Evolutionary conservation across 2,888 invertebrate genomes (phyloP).

Genomic region (Alviniconcha strummeri): DNA sequence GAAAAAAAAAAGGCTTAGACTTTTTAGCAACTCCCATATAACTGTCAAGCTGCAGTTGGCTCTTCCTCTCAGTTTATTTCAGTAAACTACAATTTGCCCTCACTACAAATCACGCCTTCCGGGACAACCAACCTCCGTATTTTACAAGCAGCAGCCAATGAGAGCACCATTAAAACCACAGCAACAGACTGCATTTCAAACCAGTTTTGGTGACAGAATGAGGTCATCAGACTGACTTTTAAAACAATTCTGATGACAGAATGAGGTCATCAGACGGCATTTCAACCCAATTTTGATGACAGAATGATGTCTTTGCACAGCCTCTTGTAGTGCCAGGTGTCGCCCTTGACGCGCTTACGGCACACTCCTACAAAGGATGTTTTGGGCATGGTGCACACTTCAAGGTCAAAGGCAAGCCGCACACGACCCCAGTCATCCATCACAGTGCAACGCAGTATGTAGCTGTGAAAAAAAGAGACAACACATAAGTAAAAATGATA

Average conservation of each 20-base stretch:
- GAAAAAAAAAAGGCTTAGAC: background rate
- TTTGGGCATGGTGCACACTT: conserved; percentile 77
- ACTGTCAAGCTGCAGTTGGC: background rate
- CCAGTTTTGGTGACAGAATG: too few species aligned
- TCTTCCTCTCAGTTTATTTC: too few species aligned
- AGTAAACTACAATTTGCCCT: too few species aligned
- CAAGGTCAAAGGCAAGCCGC: conserved; percentile 82
- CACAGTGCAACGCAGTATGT: conserved; percentile 81
- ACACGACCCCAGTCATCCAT: conserved; percentile 75
- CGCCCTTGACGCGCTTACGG: conserved; percentile 84
- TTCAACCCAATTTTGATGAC: conserved; percentile 57
- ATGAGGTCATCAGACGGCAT: background rate
- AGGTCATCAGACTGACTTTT: too few species aligned
- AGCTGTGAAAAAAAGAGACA: conserved; percentile 75
- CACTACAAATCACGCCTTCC: too few species aligned
- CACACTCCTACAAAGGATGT: conserved; percentile 78
- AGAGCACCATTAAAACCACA: too few species aligned
- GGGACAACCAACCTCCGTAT: too few species aligned
- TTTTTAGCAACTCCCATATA: background rate
- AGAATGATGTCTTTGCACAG: conserved; percentile 83
- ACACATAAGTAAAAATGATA: too few species aligned
- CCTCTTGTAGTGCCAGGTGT: conserved; percentile 87
- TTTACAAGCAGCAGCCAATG: too few species aligned
- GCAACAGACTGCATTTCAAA: too few species aligned
- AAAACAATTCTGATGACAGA: too few species aligned